Evolutionary conservation across 2,888 invertebrate species (phyloP).

Genomic region (Ochropacha duplaris): DNA sequence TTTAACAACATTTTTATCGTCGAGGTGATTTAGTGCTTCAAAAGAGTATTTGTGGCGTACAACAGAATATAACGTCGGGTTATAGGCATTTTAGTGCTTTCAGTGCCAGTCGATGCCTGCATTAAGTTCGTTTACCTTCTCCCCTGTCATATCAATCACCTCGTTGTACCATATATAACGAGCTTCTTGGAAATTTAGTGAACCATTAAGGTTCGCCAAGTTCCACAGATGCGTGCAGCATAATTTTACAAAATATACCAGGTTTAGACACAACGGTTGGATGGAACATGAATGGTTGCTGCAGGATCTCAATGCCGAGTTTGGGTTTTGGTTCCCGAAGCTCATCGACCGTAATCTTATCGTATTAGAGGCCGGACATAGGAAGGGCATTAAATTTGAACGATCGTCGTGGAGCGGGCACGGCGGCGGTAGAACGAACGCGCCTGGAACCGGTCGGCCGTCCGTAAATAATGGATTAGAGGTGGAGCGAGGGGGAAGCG

Average conservation of each 20-base stretch:
- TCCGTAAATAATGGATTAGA: conserved; percentile 82
- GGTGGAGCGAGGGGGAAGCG: conserved; percentile 61
- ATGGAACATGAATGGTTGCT: not conserved
- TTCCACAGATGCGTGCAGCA: not conserved
- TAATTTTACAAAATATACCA: not conserved
- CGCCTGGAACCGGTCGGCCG: conserved; percentile 81
- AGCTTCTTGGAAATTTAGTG: conserved; percentile 16
- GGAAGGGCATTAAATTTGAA: conserved; percentile 82
- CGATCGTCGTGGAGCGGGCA: conserved; percentile 68
- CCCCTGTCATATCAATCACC: conserved; percentile 50
- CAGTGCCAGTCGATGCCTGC: conserved; percentile 53
- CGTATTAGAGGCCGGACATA: conserved; percentile 80
- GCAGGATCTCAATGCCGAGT: conserved; percentile 11
- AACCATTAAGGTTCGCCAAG: not conserved
- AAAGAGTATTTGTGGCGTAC: conserved; percentile 58
- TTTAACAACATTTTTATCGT: conserved; percentile 55
- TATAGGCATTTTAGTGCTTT: conserved; percentile 61
- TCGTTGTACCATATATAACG: conserved; percentile 34
- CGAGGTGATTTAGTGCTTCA: conserved; percentile 57
- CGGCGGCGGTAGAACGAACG: conserved; percentile 73
- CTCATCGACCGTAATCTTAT: conserved; percentile 71
- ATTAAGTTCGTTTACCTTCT: conserved; percentile 56
- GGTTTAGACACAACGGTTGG: not conserved
- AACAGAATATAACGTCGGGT: conserved; percentile 55
- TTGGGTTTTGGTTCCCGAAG: conserved; percentile 30